These are phyloP conservation scores for Araneus ventricosus DNA, from an alignment of 1,140 invertebrate genomes.

Conservation along the genomic window DNA sequence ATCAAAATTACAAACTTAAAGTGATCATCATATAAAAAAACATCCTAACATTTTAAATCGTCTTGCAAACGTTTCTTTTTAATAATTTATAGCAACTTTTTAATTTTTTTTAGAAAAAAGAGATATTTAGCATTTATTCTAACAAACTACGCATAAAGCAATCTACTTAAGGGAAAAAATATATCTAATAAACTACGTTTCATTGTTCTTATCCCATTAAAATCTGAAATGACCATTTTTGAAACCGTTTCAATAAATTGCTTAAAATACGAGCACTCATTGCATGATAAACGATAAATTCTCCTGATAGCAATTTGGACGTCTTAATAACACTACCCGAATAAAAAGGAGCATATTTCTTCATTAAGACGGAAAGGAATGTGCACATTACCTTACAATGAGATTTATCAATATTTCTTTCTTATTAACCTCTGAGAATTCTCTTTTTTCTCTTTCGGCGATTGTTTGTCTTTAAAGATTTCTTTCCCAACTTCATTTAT, in stretches of 20 bases:
- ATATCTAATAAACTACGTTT: too few relatives aligned
- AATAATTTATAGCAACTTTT: too few relatives aligned
- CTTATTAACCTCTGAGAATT: neutral
- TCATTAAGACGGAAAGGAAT: neutral
- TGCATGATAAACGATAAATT: neutral
- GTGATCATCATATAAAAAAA: too few relatives aligned
- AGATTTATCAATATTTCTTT: conserved; percentile 20
- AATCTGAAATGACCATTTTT: neutral
- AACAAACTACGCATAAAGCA: too few relatives aligned
- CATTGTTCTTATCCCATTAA: too few relatives aligned
- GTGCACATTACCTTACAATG: neutral
- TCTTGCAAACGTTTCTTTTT: too few relatives aligned
- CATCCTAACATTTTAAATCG: too few relatives aligned
- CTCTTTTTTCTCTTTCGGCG: too few relatives aligned
- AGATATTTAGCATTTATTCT: too few relatives aligned
- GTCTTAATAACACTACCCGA: neutral
- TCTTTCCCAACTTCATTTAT: neutral
- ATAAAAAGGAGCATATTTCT: neutral
- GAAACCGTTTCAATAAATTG: neutral
- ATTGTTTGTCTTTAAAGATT: conserved; percentile 23
- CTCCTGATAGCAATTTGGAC: neutral
- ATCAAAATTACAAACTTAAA: too few relatives aligned
- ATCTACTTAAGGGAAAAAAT: too few relatives aligned
- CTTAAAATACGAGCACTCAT: neutral
- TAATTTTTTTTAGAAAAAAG: too few relatives aligned